Evolutionary conservation across 2,797 vertebrate genomes (phyloP), one percentile per base, ranked within the genome.

Genomic region (Macroramphosus scolopax): DNA sequence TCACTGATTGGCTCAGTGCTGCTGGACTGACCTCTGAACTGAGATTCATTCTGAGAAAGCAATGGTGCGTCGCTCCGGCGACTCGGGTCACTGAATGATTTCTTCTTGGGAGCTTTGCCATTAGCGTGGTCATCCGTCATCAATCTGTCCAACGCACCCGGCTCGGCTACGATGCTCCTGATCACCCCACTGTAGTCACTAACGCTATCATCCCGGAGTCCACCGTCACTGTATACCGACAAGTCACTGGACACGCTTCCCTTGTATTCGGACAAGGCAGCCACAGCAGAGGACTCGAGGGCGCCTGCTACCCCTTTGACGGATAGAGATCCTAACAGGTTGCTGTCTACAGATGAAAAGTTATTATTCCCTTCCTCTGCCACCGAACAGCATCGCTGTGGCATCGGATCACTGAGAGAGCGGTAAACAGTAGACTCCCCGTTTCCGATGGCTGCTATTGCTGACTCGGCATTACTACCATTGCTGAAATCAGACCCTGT

Each of bases 401-500:
- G 97, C 91, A 97, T 99, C n/a, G 97, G 97, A 81, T 99, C 97
- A 2, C 97, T 99, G 13, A 98, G 84, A 13, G 96, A 98, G 28
- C 97, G 89, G 65, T 95, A 96, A 1, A 88, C 84, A 44, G 92
- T 72, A 5, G 85, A 78, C 51, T 89, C 87, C 16, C 78, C 81
- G 41, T 72, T 86, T 55, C 80, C 82, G 29, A 43, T 71, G 51
- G 70, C 58, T 58, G 58, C 66, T 28, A 56, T 31, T 30, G 63
- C 42, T 7, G 93, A 89, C 51, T 96, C 92, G 6, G 82, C 87
- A 0, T 74, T 82, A 69, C 90, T 85, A 3, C 92, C 89, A 22
- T 90, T 93, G 70, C 89, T 92, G 51, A 90, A 89, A 56, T 99
- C 96, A 1, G 88, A 87, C 34, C 91, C 88, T 3, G 65, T 48